Base-by-base conservation (phyloP, 2,888 invertebrate species). In the Lutraria lutraria region DNA sequence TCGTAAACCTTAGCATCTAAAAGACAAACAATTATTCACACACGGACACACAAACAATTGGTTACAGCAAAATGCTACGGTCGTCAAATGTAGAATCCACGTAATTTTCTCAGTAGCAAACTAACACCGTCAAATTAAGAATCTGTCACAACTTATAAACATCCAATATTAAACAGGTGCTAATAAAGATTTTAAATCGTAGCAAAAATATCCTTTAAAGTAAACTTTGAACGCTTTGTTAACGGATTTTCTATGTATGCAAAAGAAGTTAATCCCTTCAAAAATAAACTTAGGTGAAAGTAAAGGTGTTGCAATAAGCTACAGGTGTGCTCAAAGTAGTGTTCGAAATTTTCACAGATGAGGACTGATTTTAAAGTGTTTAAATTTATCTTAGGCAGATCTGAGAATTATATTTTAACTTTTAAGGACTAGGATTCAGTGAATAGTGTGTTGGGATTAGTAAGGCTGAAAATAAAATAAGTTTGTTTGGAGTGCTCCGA, bases 151-250 rank as follows among this genome's bases (percentile, higher is more conserved):
- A 31, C 31, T 76, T 76, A 76, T 31, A 76, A 31, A 76, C 76
- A 76, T 34, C 76, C 76, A 34, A 31, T 31, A 76, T 76, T 31
- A 76, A 34, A 76, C 34, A 76, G 76, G 16, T 76, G 13, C 31
- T 21, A 76, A 76, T 76, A 76, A 76, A 76, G 76, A 76, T 31
- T 31, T 54, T 53, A 53, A 72, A 85, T 80, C 43, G 85, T 54
- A 89, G 89, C 76, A 72, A 87, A 87, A 88, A 87, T 89, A 89
- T 85, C 89, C 53, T 85, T 86, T 88, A 81, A 87, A 87, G 88
- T 86, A 88, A 90, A 88, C 88, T 90, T 86, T 86, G 86, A 81
- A 83, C 76, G 90, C 88, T 90, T 90, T 90, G 90, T 90, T 79
- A 53, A 81, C 60, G 56, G 88, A 88, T 88, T 88, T 88, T 86